Evolutionary conservation across 2,797 vertebrate genomes (phyloP).

Genomic region (Pipistrellus pygmaeus): DNA sequence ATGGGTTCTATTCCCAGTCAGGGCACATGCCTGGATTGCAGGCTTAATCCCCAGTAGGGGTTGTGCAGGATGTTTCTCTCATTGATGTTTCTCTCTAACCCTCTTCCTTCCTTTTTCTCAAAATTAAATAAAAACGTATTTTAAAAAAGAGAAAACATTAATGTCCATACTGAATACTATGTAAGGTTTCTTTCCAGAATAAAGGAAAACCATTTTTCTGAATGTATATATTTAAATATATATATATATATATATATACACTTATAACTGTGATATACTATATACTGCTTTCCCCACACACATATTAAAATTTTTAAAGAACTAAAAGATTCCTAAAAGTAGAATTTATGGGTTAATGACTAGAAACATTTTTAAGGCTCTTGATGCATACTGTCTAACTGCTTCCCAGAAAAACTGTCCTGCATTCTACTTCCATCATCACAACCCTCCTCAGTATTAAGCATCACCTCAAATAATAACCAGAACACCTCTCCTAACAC

Average conservation of each 20-base stretch:
- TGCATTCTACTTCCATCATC: not conserved
- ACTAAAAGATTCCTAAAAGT: not conserved
- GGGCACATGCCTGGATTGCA: too few species aligned
- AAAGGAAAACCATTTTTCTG: not conserved
- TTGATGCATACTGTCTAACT: not conserved
- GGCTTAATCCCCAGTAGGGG: too few species aligned
- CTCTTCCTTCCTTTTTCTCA: too few species aligned
- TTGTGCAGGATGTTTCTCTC: too few species aligned
- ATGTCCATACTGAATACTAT: not conserved
- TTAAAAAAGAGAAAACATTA: not conserved
- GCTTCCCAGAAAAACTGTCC: not conserved
- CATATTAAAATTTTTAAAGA: not conserved
- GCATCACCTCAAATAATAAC: not conserved
- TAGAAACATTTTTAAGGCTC: not conserved
- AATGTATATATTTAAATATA: not conserved
- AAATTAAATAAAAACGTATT: too few species aligned
- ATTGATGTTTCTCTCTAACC: too few species aligned
- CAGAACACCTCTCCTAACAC: not conserved
- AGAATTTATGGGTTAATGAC: not conserved
- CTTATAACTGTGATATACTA: not conserved
- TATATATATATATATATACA: too few species aligned
- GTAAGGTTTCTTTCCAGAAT: not conserved
- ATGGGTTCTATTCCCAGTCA: too few species aligned
- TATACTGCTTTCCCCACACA: not conserved
- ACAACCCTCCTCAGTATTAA: not conserved